Percentiles rank a stretch among this genome's conserved stretches.
Evolutionary conservation across 2,888 invertebrate genomes (phyloP).

Genomic region (Ernsta delagoae): DNA sequence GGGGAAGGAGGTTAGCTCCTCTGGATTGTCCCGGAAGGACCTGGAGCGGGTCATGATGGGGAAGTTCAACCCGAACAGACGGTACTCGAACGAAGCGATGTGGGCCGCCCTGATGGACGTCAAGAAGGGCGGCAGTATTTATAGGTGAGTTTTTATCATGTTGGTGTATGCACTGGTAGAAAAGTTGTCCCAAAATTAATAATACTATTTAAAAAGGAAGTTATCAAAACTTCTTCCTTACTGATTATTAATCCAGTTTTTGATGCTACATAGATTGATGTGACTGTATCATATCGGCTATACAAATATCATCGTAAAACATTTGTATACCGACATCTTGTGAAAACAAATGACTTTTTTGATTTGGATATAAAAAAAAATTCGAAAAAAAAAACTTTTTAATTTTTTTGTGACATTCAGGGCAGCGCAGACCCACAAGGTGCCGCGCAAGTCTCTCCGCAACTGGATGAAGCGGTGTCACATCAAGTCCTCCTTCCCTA

Average conservation of each 20-base stretch:
- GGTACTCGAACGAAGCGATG: slow-evolving; percentile 82
- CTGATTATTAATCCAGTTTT: too few species aligned
- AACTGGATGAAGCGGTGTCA: slow-evolving; percentile 87
- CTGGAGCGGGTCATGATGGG: slow-evolving; percentile 82
- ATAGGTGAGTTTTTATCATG: slow-evolving; percentile 77
- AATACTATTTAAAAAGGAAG: too few species aligned
- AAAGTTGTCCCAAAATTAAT: too few species aligned
- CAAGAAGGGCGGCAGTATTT: slow-evolving; percentile 85
- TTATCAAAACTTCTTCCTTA: too few species aligned
- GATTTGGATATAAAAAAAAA: too few species aligned
- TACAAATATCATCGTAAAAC: too few species aligned
- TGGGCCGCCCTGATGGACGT: slow-evolving; percentile 86
- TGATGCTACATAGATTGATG: too few species aligned
- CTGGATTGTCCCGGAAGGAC: slow-evolving; percentile 77
- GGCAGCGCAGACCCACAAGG: slow-evolving; percentile 85
- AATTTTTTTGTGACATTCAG: slow-evolving; percentile 55
- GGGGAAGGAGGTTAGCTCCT: slow-evolving; percentile 79
- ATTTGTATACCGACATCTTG: too few species aligned
- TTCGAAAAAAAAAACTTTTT: too few species aligned
- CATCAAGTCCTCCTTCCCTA: slow-evolving; percentile 85
- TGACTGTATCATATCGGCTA: too few species aligned
- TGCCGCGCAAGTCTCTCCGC: slow-evolving; percentile 84
- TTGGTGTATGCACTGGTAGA: too few species aligned
- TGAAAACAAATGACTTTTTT: too few species aligned
- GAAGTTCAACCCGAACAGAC: slow-evolving; percentile 78